These are phyloP conservation scores for Luperina nickerlii DNA, from an alignment of 2,888 invertebrate species.

Conservation along the genomic window DNA sequence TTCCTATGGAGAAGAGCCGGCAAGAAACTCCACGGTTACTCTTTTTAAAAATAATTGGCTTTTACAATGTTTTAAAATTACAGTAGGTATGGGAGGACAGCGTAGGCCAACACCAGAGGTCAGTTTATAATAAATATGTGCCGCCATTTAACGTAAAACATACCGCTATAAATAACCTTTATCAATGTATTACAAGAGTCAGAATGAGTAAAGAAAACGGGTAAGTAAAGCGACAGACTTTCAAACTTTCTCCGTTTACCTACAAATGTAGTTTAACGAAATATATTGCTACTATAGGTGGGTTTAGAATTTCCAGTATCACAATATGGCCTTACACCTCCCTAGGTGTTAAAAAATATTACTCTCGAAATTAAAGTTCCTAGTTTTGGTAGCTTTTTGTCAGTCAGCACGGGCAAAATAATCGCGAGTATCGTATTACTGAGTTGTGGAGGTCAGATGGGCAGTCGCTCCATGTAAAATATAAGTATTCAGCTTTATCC, in stretches of 20 bases:
- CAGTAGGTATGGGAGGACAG: no score
- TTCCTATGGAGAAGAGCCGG: no score
- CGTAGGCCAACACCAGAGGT: neutral
- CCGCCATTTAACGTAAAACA: neutral
- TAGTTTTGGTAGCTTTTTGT: neutral
- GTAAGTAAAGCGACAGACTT: conserved; percentile 55
- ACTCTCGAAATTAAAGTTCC: neutral
- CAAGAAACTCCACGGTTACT: no score
- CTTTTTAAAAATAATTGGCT: no score
- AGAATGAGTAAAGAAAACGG: conserved; percentile 59
- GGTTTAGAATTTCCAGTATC: conserved; percentile 9
- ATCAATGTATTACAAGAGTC: conserved; percentile 57
- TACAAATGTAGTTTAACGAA: conserved; percentile 46
- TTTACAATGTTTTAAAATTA: no score
- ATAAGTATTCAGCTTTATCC: neutral
- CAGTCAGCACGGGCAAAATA: neutral
- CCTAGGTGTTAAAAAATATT: neutral
- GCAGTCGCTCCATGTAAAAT: no score
- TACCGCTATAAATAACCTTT: conserved; percentile 43
- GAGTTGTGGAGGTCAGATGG: no score
- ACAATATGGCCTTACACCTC: conserved; percentile 5
- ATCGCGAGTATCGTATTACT: neutral
- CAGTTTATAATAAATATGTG: conserved; percentile 7
- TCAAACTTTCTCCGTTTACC: conserved; percentile 52
- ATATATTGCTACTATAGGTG: conserved; percentile 36